Percentiles rank a stretch among this genome's conserved stretches.
Evolutionary conservation across 2,888 invertebrate species (phyloP).

Genomic region (Brenthis hecate): DNA sequence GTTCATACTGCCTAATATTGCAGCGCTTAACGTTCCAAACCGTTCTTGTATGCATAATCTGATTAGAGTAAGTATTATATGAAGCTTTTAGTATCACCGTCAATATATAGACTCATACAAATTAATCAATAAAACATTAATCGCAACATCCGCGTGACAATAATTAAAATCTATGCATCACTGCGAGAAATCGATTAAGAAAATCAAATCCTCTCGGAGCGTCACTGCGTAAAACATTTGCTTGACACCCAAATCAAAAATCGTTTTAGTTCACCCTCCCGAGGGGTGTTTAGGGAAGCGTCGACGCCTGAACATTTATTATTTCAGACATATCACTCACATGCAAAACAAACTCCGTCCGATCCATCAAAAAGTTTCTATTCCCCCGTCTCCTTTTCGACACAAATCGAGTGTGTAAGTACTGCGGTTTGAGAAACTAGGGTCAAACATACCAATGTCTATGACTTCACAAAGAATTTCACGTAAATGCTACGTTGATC

Average conservation of each 20-base stretch:
- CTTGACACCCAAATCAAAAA: slow-evolving; percentile 83
- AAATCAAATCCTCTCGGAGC: slow-evolving; percentile 78
- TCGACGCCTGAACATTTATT: slow-evolving; percentile 83
- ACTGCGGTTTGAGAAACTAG: slow-evolving; percentile 59
- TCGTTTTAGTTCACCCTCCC: slow-evolving; percentile 79
- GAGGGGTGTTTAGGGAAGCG: slow-evolving; percentile 69
- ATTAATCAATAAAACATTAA: slow-evolving; percentile 29
- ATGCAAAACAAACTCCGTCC: slow-evolving; percentile 82
- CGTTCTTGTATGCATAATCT: slow-evolving; percentile 81
- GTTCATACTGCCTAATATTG: slow-evolving; percentile 73
- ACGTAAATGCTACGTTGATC: slow-evolving; percentile 25
- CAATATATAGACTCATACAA: not conserved
- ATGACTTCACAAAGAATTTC: slow-evolving; percentile 33
- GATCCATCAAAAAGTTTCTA: slow-evolving; percentile 81
- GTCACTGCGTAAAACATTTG: slow-evolving; percentile 80
- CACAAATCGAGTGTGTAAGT: slow-evolving; percentile 82
- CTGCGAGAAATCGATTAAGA: slow-evolving; percentile 78
- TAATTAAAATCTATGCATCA: slow-evolving; percentile 44
- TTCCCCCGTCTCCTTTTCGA: slow-evolving; percentile 49
- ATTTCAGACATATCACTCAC: slow-evolving; percentile 83
- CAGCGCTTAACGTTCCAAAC: slow-evolving; percentile 64
- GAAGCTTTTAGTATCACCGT: slow-evolving; percentile 66
- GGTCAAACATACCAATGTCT: slow-evolving; percentile 33
- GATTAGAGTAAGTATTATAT: slow-evolving; percentile 79
- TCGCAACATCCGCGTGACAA: not conserved